Evolutionary conservation across 92 coral and sea anemone genomes (phyloP), one percentile per base, ranked within the genome.

Genomic region (Siderastrea radians): DNA sequence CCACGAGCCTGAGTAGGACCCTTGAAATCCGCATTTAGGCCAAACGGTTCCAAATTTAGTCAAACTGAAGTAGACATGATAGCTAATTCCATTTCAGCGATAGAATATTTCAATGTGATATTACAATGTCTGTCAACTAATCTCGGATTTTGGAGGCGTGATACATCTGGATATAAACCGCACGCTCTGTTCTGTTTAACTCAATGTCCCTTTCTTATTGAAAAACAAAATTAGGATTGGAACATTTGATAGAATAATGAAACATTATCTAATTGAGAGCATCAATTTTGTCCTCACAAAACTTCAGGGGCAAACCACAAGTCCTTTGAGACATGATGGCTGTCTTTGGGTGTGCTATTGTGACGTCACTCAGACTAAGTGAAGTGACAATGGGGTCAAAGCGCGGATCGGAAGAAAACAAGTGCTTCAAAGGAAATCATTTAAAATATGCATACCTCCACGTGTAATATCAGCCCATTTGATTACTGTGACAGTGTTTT

Each of bases 361-460:
- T 84, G 87, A 84, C 80, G 87, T 84, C 87, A 84, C 12, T 7
- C 4, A 4, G 49, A 3, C 15, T 70, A 54, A 72, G 68, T 64
- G 53, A 84, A 61, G 87, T 73, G 58, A 49, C 80, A 84, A 84
- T 10, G 59, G 81, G 87, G 87, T 84, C 87, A 84, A 63, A 84
- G 62, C 69, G 53, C 49, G 60, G 80, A 52, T 73, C 72, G 81
- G 72, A 63, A 47, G 49, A 49, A 84, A 61, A 84, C 80, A 73
- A 63, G 87, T 60, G 73, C 17, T 61, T 59, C 72, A 84, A 73
- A 84, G 87, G 50, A 50, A 84, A 52, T 65, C 72, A 84, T 84
- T 72, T 84, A 62, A 84, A 73, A 84, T 84, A 84, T 84, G 87
- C 87, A 84, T 84, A 63, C 87, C 87, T 73, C 80, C 87, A 84